Percentiles rank a stretch among this genome's conserved stretches.
These are phyloP conservation scores for Drosophila kanapiae DNA, from an alignment of 1,140 invertebrate genomes.

Conservation along the genomic window DNA sequence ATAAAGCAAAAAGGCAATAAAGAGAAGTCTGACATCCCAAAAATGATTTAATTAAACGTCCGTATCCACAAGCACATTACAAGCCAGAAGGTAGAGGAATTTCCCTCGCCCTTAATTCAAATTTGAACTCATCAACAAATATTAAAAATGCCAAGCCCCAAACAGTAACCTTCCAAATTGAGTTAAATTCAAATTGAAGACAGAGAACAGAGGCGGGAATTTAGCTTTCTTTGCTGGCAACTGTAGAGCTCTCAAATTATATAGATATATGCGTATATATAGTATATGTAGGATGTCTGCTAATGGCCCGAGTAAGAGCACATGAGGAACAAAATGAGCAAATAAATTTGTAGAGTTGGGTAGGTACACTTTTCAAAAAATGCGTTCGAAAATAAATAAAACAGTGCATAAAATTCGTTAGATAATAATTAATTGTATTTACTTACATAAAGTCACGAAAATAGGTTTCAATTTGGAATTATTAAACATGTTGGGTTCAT, in stretches of 20 bases:
- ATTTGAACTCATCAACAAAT: neutral
- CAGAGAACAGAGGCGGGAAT: slow-evolving; percentile 5
- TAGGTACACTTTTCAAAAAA: neutral
- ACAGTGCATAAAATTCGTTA: too few species aligned
- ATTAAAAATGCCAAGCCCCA: slow-evolving; percentile 11
- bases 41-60: slow-evolving; percentile 27
- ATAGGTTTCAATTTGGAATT: neutral
- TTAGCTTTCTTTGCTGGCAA: slow-evolving; percentile 14
- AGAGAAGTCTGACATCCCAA: slow-evolving; percentile 2
- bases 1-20: slow-evolving; percentile 15
- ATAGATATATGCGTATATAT: neutral
- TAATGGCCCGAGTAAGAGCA: slow-evolving; percentile 17
- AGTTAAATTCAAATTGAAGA: neutral
- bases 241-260: slow-evolving; percentile 3
- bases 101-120: neutral
- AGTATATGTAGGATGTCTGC: neutral
- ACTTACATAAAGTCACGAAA: neutral
- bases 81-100: neutral
- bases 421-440: too few species aligned
- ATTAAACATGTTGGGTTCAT: too few species aligned
- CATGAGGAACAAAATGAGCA: slow-evolving; percentile 19
- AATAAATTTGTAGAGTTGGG: slow-evolving; percentile 22
- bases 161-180: slow-evolving; percentile 10
- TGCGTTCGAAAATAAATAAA: neutral
- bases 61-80: neutral